These are phyloP conservation scores for Salvelinus fontinalis DNA, from an alignment of 2,113 vertebrate genomes.

Conservation along the genomic window DNA sequence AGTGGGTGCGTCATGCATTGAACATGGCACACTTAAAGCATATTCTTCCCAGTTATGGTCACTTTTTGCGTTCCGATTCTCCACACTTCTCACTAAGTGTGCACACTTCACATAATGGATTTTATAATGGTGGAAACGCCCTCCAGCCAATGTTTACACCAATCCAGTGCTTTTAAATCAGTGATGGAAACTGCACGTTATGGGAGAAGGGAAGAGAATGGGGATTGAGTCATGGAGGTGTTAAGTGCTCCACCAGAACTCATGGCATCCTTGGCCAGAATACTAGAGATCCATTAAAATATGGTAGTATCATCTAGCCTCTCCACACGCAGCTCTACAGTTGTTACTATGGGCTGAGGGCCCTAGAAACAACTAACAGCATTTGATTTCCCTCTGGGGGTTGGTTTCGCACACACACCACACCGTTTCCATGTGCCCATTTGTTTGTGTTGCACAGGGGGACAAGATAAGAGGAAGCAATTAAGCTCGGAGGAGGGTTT, in stretches of 20 bases:
- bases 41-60: too few relatives aligned
- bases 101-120: too few relatives aligned
- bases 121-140: too few relatives aligned
- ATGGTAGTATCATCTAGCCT: slow-evolving; percentile 6
- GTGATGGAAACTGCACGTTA: too few relatives aligned
- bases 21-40: too few relatives aligned
- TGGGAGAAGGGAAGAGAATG: not conserved
- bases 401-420: not conserved
- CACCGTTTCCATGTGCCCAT: slow-evolving; percentile 5
- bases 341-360: not conserved
- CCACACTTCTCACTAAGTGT: too few relatives aligned
- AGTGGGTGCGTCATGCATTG: too few relatives aligned
- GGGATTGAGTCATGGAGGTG: too few relatives aligned
- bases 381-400: not conserved
- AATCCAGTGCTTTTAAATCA: too few relatives aligned
- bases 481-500: not conserved
- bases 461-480: slow-evolving; percentile 19
- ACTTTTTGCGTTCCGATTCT: too few relatives aligned
- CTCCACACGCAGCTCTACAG: slow-evolving; percentile 5
- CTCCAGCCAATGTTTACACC: too few relatives aligned
- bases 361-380: not conserved
- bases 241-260: slow-evolving; percentile 4
- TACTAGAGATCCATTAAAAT: not conserved
- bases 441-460: slow-evolving; percentile 18
- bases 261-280: slow-evolving; percentile 10